Conservation (phyloP, 2,888 invertebrate genomes). For the Drosophila infuscata region DNA sequence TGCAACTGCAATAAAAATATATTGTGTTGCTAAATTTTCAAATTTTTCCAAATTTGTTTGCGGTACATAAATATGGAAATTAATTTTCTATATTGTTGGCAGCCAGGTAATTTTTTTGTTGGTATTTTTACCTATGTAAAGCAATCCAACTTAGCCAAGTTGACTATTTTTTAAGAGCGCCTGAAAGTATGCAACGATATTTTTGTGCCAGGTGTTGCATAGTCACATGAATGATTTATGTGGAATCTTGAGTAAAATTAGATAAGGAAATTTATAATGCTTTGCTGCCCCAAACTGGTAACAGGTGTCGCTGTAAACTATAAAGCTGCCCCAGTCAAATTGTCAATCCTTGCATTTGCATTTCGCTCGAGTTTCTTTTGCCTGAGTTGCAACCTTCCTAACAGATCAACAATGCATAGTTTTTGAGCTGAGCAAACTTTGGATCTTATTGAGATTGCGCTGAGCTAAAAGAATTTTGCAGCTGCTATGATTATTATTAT, state of each 20-base stretch:
- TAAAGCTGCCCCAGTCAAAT: background rate
- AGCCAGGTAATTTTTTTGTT: background rate
- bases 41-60: background rate
- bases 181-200: slow-evolving; percentile 36
- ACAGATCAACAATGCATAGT: slow-evolving; percentile 35
- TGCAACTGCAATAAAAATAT: slow-evolving; percentile 18
- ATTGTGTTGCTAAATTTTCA: background rate
- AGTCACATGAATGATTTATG: slow-evolving; percentile 35
- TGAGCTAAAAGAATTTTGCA: slow-evolving; percentile 20
- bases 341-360: slow-evolving; percentile 21
- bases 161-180: background rate
- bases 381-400: background rate
- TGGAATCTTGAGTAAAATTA: slow-evolving; percentile 16
- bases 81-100: background rate
- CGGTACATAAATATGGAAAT: background rate
- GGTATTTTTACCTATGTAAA: background rate
- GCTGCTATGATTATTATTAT: slow-evolving; percentile 28
- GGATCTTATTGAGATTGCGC: slow-evolving; percentile 30
- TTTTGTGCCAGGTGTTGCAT: slow-evolving; percentile 6
- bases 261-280: slow-evolving; percentile 20
- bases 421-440: slow-evolving; percentile 21
- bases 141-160: background rate
- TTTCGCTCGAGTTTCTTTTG: slow-evolving; percentile 7
- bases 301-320: slow-evolving; percentile 45
- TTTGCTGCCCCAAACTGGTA: slow-evolving; percentile 6